Evolutionary conservation across 2,797 vertebrate genomes (phyloP).

Genomic region (Tiaroga cobitis): DNA sequence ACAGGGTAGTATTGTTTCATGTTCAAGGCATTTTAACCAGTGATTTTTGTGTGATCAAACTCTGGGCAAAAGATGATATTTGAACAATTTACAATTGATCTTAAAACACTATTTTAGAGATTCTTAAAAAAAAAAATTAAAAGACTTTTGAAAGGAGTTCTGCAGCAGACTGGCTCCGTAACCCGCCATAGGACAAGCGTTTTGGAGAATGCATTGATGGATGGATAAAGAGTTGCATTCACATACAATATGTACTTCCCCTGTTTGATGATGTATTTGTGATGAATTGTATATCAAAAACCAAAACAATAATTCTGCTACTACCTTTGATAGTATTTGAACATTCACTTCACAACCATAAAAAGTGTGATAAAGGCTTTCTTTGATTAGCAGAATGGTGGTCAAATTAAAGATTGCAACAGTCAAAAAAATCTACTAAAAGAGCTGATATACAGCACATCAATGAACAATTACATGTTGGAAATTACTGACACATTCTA

Average conservation of each 20-base stretch:
- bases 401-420: neutral
- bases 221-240: neutral
- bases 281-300: neutral
- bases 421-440: neutral
- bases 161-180: neutral
- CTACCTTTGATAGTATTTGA: constrained; percentile 1
- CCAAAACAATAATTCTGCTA: neutral
- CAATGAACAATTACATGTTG: neutral
- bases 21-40: neutral
- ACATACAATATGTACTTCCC: neutral
- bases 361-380: neutral
- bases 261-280: neutral
- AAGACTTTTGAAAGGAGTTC: neutral
- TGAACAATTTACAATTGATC: neutral
- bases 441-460: neutral
- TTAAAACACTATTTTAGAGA: too few relatives aligned
- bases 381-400: neutral
- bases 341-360: neutral
- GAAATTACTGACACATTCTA: neutral
- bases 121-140: too few relatives aligned
- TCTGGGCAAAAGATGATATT: neutral
- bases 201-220: neutral
- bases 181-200: too few relatives aligned
- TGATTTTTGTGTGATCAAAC: too few relatives aligned
- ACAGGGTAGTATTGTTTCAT: neutral